Evolutionary conservation across 2,888 invertebrate genomes (phyloP), one percentile per base, ranked within the genome.

Genomic region (Eupeodes luniger): DNA sequence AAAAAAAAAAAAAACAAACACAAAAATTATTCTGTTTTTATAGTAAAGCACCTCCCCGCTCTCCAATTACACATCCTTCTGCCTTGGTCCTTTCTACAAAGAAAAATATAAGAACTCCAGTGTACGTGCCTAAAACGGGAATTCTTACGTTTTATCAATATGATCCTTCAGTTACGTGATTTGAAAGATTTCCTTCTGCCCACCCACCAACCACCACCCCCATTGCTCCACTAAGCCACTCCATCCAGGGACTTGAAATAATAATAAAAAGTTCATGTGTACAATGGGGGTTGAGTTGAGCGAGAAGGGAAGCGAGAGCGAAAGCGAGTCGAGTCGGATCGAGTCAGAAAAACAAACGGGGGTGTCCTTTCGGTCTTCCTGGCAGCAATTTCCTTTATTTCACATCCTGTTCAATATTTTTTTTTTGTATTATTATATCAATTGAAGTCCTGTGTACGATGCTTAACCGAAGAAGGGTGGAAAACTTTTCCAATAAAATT

Each of bases 41-140:
- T 57, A 66, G 34, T 36, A 10, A 53, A 12, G 16, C 5, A 14
- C 36, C 40, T 27, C 36, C 44, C 27, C 67, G 4, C 19, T 10
- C 12, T 27, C 19, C 40, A 47, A 36, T 44, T 19, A n/a, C 16
- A 57, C 62, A 69, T 76, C 75, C 11, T 66, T 55, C 11, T 66
- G 9, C 49, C 4, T 3, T 10, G 0, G 49, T 51, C 67, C 55
- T 69, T 44, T 57, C 64, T 64, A 79, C 69, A 64, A 76, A 75
- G 79, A 55, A 47, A 64, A 61, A 62, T 47, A 49, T 40, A 67
- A 75, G 67, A 66, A 82, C 75, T 82, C 82, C 69, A 19, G 1
- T 53, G 85, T 83, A 86, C 86, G 86, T 86, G 86, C 86, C 86
- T 86, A 86, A 86, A 86, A 86, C 86, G 86, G 47, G 83, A 86